Evolutionary conservation across 2,113 vertebrate species (phyloP), one percentile per base, ranked within the genome.

Genomic region (Chlorodrepanis virens): DNA sequence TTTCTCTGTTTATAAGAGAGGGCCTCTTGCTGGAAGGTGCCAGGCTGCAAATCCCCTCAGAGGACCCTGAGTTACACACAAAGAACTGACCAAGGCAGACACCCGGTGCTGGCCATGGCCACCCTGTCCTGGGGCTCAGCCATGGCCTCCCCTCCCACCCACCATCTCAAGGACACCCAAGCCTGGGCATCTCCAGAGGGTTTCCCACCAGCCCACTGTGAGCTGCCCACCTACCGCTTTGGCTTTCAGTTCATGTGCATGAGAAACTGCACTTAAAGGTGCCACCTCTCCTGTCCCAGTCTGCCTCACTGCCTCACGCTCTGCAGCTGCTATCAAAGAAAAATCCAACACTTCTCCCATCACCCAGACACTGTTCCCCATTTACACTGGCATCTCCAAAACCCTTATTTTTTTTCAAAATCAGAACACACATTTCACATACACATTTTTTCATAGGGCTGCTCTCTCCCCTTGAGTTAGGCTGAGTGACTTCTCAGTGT

Each of bases 21-120:
- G 45, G 28, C 37, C 28, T 40, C 70, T 78, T 5, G 1, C 71
- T 81, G 40, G 40, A 87, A 81, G 70, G 22, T n/a, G 7, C 57
- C 81, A 59, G 25, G 37, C 29, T 80, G 37, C 57, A 87, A 54
- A 74, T 10, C 6, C 29, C 25, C 63, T 50, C 59, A 69, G 24
- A 69, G 82, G 6, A 45, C 11, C 56, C 12, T 10, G 20, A 45
- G 31, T 21, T 69, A 29, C 70, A 47, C 1, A 2, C n/a, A 71
- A 65, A 83, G 25, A 52, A 1, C 24, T 33, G 22, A 16, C n/a
- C 29, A 28, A 80, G 29, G 63, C 20, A 57, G 37, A 69, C 20
- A 53, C 37, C 8, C 45, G 29, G 1, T 1, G 54, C 28, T 71
- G 49, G 65, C 37, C 44, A 56, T 0, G 0, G 35, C 49, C 63